phyloP scores from a whole-genome alignment of 2,113 vertebrate species.

The Oxygymnocypris stewartii region DNA sequence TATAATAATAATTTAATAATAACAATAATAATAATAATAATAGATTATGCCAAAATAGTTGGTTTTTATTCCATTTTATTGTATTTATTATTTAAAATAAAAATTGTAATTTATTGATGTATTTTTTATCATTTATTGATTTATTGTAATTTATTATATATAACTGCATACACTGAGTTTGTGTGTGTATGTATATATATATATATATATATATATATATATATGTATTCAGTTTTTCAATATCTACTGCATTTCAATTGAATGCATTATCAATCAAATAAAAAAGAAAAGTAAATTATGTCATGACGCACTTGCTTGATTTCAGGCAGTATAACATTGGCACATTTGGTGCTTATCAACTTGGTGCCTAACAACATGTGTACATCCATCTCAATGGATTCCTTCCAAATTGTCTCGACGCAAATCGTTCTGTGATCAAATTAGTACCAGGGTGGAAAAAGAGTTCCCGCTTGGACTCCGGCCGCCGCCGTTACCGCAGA shows the following conservation, averaged over 20 bases:
- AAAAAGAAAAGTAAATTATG: no score
- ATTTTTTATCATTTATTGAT: no score
- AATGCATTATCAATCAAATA: not conserved
- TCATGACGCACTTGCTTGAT: not conserved
- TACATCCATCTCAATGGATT: not conserved
- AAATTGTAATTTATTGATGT: no score
- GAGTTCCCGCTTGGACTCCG: not conserved
- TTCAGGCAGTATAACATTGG: not conserved
- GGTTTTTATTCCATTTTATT: no score
- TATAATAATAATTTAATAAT: no score
- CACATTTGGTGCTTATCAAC: not conserved
- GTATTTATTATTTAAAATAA: no score
- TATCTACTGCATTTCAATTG: not conserved
- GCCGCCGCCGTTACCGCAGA: not conserved
- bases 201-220: no score
- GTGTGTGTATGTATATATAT: no score
- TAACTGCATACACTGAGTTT: no score
- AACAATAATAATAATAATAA: no score
- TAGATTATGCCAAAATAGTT: no score
- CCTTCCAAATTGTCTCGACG: not conserved
- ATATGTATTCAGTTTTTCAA: not conserved
- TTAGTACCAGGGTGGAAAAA: constrained; percentile 20
- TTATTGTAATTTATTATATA: no score
- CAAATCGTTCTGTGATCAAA: constrained; percentile 5
- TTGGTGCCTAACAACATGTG: not conserved